phyloP scores from a whole-genome alignment of 2,797 vertebrate genomes.

The Cirrhinus mrigala region DNA sequence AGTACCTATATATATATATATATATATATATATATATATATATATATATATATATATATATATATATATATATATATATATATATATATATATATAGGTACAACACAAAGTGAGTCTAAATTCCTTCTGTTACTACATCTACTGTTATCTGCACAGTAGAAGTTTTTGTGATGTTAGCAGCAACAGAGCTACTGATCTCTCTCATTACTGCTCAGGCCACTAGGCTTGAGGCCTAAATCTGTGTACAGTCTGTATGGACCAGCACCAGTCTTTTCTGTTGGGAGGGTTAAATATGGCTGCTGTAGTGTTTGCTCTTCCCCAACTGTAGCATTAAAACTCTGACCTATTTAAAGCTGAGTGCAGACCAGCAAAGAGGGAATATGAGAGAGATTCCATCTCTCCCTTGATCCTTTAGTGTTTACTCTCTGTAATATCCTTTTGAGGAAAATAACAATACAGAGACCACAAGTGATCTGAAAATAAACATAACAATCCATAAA shows the following conservation, averaged over 20 bases:
- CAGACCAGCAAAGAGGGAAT: neutral
- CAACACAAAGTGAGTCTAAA: too few relatives aligned
- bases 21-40: too few relatives aligned
- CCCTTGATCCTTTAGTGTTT: neutral
- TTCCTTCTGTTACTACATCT: too few relatives aligned
- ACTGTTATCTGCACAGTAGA: too few relatives aligned
- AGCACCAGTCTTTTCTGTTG: neutral
- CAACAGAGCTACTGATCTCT: neutral
- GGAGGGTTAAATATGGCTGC: conserved; percentile 13
- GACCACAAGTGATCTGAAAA: neutral
- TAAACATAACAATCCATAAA: neutral
- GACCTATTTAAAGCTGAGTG: conserved; percentile 14
- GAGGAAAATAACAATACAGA: neutral
- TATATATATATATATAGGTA: too few relatives aligned
- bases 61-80: too few relatives aligned
- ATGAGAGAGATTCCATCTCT: conserved; percentile 2
- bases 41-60: too few relatives aligned
- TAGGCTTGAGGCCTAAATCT: neutral
- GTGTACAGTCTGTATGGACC: neutral
- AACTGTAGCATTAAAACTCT: conserved; percentile 25
- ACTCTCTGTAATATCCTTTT: neutral
- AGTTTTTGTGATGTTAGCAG: too few relatives aligned
- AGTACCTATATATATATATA: too few relatives aligned
- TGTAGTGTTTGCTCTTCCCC: neutral
- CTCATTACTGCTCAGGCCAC: neutral